phyloP scores from a whole-genome alignment of 1,140 invertebrate genomes.

The Sinella curviseta region DNA sequence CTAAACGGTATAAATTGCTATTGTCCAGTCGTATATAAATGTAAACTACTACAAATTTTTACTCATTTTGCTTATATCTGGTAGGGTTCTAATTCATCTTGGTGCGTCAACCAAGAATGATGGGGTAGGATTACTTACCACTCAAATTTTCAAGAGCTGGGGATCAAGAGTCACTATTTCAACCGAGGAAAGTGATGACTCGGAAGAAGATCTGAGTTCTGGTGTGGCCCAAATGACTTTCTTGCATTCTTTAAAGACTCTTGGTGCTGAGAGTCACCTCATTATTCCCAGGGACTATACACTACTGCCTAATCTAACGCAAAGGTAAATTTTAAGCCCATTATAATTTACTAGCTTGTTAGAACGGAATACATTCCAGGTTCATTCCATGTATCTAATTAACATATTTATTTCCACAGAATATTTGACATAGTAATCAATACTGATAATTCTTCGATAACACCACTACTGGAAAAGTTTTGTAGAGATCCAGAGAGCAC shows the following conservation, averaged over 20 bases:
- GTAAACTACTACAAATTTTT: slow-evolving; percentile 22
- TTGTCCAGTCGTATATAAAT: not conserved
- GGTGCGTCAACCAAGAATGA: slow-evolving; percentile 44
- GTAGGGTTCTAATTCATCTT: slow-evolving; percentile 45
- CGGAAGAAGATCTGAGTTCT: slow-evolving; percentile 31
- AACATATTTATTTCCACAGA: slow-evolving; percentile 35
- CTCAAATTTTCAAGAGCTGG: slow-evolving; percentile 45
- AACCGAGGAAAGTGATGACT: slow-evolving; percentile 35
- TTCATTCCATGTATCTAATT: too few relatives aligned
- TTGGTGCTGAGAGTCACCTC: slow-evolving; percentile 48
- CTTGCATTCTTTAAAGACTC: slow-evolving; percentile 44
- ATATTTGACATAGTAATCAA: slow-evolving; percentile 49
- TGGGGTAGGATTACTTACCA: slow-evolving; percentile 43
- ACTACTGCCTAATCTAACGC: slow-evolving; percentile 45
- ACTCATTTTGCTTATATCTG: too few relatives aligned
- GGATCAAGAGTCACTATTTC: slow-evolving; percentile 46
- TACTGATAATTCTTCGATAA: slow-evolving; percentile 36
- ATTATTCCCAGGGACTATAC: slow-evolving; percentile 43
- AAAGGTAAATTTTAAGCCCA: slow-evolving; percentile 34
- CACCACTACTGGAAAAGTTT: slow-evolving; percentile 40
- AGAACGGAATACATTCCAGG: not conserved
- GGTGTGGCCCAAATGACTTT: slow-evolving; percentile 49
- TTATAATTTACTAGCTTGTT: not conserved
- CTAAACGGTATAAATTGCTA: not conserved
- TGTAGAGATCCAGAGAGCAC: slow-evolving; percentile 39